Base-by-base conservation (phyloP, 2,888 invertebrate species). In the Heliothis peltigera region DNA sequence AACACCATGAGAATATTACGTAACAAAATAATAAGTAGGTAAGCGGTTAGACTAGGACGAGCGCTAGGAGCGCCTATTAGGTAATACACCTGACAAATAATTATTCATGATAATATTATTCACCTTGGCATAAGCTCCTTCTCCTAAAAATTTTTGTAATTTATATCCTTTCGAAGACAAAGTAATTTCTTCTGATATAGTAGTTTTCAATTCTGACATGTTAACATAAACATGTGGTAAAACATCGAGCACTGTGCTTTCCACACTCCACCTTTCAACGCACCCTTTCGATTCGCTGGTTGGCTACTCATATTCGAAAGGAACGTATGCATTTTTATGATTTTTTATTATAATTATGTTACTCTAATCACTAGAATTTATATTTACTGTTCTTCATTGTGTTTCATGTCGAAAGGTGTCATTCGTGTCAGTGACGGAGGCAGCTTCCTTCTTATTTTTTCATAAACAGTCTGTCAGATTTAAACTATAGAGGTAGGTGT, bases 51-150 rank as follows among this genome's bases (percentile, higher is more conserved):
- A 25, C n/a, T 8, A 28, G 4, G 15, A 35, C 4, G 4, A 39
- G 39, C 39, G 32, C 32, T 12, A 32, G 2, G 32, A 12, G 32
- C 39, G 15, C 39, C n/a, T 39, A n/a, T 8, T n/a, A 39, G n/a
- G 39, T 15, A 15, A 39, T 39, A 39, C 39, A 15, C 39, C n/a
- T n/a, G 15, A 5, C n/a, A 52, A 10, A n/a, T 4, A 7, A 39
- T 15, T 21, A 22, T 10, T 25, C 18, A 21, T n/a, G 8, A 55
- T 7, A 28, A 19, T 6, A 1, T 21, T 39, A 48, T 22, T 47
- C 64, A 97, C 98, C 95, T 97, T 97, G n/a, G 97, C 97, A 82
- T 97, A 97, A 17, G 97, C 97, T 60, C 97, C 97, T 93, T 97
- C 97, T 7, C 97, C 97, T 61, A 98, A 86, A 86, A 96, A 96